A percentile compares a stretch with the other conserved stretches of the same genome.
phyloP scores from a whole-genome alignment of 2,888 invertebrate genomes.

The Didymodactylos carnosus region DNA sequence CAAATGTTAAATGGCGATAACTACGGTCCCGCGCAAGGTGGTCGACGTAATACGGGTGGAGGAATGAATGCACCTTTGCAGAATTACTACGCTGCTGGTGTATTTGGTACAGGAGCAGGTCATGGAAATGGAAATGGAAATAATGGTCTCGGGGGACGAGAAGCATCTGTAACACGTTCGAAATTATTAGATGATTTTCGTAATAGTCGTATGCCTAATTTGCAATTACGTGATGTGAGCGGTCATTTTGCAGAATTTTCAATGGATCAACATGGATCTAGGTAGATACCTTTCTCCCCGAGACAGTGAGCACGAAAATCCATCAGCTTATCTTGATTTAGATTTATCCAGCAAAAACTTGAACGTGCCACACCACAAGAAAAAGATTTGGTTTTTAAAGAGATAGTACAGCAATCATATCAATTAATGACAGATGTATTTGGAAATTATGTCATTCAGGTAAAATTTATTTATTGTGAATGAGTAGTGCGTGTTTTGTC shows the following conservation, averaged over 20 bases:
- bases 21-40: no score
- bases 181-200: constrained; percentile 78
- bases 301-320: no score
- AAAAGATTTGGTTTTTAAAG: constrained; percentile 91
- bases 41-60: neutral
- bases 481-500: no score
- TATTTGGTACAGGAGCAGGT: neutral
- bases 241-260: constrained; percentile 98
- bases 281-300: no score
- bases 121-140: neutral
- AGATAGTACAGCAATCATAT: constrained; percentile 80
- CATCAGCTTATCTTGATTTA: no score
- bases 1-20: neutral
- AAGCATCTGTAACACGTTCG: constrained; percentile 41
- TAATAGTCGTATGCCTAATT: constrained; percentile 38
- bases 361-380: constrained; percentile 85
- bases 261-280: constrained; percentile 94
- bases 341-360: constrained; percentile 96
- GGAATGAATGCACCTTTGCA: neutral
- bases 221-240: constrained; percentile 65
- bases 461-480: no score
- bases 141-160: neutral
- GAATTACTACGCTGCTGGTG: neutral
- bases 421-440: constrained; percentile 98
- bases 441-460: constrained; percentile 81